Percentiles rank a stretch among this genome's conserved stretches.
These are phyloP conservation scores for Pachyseris speciosa DNA, from an alignment of 64 coral and sea anemone species.

Conservation along the genomic window DNA sequence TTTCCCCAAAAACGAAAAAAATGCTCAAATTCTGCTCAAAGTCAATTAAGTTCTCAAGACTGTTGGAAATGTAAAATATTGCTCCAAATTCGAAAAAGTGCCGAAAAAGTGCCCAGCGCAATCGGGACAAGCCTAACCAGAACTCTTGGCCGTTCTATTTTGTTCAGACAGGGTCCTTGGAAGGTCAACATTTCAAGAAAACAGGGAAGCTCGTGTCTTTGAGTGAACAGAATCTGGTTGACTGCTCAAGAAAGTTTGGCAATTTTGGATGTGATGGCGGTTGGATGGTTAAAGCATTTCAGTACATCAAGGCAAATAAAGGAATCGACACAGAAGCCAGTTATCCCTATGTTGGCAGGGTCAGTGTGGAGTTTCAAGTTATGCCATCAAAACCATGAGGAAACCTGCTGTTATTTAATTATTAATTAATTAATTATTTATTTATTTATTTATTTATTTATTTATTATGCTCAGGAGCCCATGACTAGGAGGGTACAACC, in stretches of 20 bases:
- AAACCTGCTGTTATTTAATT: background rate
- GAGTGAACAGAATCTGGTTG: slow-evolving; percentile 97
- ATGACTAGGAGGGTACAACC: too few species aligned
- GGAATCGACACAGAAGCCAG: slow-evolving; percentile 95
- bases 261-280: slow-evolving; percentile 96
- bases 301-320: slow-evolving; percentile 87
- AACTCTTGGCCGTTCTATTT: background rate
- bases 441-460: too few species aligned
- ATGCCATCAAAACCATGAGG: too few species aligned
- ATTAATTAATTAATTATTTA: too few species aligned
- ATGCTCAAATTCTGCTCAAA: too few species aligned
- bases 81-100: background rate
- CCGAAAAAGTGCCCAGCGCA: background rate
- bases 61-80: too few species aligned
- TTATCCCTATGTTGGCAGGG: slow-evolving; percentile 85
- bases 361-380: background rate
- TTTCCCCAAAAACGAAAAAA: too few species aligned
- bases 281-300: slow-evolving; percentile 95
- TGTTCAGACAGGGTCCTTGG: slow-evolving; percentile 86
- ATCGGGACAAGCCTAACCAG: background rate
- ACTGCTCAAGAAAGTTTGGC: slow-evolving; percentile 85
- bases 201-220: slow-evolving; percentile 94
- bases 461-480: too few species aligned
- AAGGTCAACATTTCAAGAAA: slow-evolving; percentile 96
- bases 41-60: too few species aligned